Percentiles rank a stretch among this genome's conserved stretches.
These are phyloP conservation scores for Chrysodeixis includens DNA, from an alignment of 2,888 invertebrate genomes.

Conservation along the genomic window DNA sequence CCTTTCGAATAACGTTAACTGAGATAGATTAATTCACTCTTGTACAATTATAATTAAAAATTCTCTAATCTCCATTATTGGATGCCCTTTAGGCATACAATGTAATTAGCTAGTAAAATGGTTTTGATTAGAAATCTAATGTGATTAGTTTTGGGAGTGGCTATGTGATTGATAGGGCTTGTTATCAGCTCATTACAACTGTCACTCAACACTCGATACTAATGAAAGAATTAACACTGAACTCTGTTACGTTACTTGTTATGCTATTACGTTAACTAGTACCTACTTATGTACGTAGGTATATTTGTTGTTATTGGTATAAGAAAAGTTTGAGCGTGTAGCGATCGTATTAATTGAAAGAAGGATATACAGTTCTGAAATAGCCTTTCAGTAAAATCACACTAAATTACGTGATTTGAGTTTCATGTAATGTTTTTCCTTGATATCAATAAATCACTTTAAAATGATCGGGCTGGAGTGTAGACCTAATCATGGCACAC, in stretches of 20 bases:
- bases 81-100: not conserved
- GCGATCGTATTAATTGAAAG: no score
- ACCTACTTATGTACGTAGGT: no score
- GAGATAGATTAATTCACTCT: not conserved
- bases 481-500: no score
- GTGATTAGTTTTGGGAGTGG: constrained; percentile 6
- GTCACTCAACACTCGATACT: constrained; percentile 32
- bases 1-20: not conserved
- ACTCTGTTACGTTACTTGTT: not conserved
- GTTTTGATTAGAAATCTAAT: not conserved
- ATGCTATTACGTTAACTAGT: not conserved
- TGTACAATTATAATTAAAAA: not conserved
- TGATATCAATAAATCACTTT: not conserved
- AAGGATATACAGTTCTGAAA: no score
- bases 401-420: no score
- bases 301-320: no score
- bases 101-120: not conserved
- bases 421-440: no score
- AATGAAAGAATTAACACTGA: constrained; percentile 40
- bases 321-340: no score
- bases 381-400: no score
- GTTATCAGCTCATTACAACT: constrained; percentile 22
- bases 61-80: not conserved
- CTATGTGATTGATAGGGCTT: constrained; percentile 7
- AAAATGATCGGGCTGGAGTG: not conserved